Percentiles rank a stretch among this genome's conserved stretches.
Conservation (phyloP, 23 tunicate species). For the Trididemnum nubilum region DNA sequence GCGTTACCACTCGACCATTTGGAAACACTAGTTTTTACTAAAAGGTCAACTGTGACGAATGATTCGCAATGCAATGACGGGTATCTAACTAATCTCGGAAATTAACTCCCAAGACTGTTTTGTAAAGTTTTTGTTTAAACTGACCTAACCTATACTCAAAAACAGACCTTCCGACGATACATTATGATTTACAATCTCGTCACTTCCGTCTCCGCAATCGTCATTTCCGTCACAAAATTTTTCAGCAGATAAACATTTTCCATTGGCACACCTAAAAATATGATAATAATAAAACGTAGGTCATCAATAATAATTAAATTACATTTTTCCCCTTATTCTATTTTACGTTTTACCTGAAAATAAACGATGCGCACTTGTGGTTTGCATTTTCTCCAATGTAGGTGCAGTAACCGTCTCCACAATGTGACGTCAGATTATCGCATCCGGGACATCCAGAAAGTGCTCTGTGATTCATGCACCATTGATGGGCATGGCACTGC, state of each 20-base stretch:
- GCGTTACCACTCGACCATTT: no score
- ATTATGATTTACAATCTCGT: conserved; percentile 47
- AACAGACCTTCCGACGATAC: not conserved
- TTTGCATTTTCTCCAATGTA: conserved; percentile 1
- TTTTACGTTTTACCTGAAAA: conserved; percentile 32
- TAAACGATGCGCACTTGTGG: conserved; percentile 26
- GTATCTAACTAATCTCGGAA: no score
- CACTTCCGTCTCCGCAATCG: conserved; percentile 77
- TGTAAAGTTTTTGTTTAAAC: no score
- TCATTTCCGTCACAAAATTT: conserved; percentile 60
- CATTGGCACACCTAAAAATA: not conserved
- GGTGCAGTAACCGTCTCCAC: not conserved
- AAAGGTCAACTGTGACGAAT: no score
- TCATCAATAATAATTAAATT: not conserved
- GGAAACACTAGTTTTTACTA: no score
- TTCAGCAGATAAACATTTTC: conserved; percentile 48
- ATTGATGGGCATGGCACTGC: not conserved
- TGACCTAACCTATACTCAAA: no score
- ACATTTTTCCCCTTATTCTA: not conserved
- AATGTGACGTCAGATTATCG: not conserved
- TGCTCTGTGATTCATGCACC: conserved; percentile 10
- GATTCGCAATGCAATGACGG: no score
- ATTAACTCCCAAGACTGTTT: no score
- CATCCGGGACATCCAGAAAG: conserved; percentile 17
- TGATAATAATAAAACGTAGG: not conserved